Evolutionary conservation across 1,140 invertebrate genomes (phyloP).

Genomic region (Lysiphlebus fabarum): DNA sequence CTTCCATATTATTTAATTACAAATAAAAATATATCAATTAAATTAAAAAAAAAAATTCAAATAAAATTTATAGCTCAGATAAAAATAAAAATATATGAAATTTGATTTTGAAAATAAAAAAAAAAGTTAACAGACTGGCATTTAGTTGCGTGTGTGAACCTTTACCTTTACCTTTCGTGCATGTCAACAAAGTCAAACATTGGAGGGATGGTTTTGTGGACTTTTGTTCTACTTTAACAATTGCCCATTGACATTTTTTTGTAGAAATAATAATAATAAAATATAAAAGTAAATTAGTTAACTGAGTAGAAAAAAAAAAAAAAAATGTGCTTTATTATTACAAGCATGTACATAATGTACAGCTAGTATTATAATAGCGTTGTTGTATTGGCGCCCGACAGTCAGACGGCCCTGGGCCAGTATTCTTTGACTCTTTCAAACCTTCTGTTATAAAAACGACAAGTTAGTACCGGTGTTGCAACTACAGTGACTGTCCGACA

Average conservation of each 20-base stretch:
- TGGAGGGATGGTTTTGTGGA: conserved; percentile 32
- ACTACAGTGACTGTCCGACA: conserved; percentile 30
- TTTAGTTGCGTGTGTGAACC: neutral
- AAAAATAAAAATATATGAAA: too few species aligned
- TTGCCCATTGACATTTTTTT: neutral
- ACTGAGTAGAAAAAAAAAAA: neutral
- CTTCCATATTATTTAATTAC: too few species aligned
- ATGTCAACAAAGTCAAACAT: neutral
- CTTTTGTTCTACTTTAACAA: conserved; percentile 7
- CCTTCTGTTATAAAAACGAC: conserved; percentile 17
- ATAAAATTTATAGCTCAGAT: too few species aligned
- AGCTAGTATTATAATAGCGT: too few species aligned
- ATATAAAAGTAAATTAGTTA: conserved; percentile 3
- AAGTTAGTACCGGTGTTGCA: conserved; percentile 37
- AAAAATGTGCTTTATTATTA: conserved; percentile 1
- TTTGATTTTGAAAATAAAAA: too few species aligned
- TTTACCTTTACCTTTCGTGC: conserved; percentile 3
- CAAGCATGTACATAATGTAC: too few species aligned
- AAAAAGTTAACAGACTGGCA: too few species aligned
- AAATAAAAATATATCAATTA: too few species aligned
- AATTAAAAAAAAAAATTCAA: too few species aligned
- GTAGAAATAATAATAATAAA: neutral
- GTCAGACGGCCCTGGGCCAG: conserved; percentile 36
- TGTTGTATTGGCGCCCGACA: conserved; percentile 29
- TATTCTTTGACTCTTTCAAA: conserved; percentile 30